Evolutionary conservation across 2,113 vertebrate species (phyloP).

Genomic region (Aramus guarauna): DNA sequence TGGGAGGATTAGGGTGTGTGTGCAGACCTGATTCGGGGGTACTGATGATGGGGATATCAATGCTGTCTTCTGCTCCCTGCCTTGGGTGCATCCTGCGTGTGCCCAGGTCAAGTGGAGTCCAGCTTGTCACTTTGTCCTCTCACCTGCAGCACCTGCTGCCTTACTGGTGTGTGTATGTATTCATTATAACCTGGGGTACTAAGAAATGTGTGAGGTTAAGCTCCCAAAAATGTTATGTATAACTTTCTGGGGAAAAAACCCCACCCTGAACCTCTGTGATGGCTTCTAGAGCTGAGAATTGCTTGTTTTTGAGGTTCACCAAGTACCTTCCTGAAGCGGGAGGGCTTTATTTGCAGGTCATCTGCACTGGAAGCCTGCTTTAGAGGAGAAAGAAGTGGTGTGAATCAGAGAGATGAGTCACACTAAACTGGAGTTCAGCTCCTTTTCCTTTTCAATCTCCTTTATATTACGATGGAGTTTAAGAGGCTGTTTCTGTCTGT

Average conservation of each 20-base stretch:
- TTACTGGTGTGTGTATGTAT: background rate
- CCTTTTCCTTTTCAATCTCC: background rate
- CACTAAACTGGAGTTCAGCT: background rate
- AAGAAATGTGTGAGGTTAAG: background rate
- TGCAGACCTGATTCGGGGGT: fast-evolving
- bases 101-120: background rate
- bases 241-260: background rate
- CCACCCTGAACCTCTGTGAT: background rate
- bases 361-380: background rate
- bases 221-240: background rate
- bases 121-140: background rate
- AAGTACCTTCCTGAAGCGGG: background rate
- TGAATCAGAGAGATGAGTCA: constrained; percentile 20
- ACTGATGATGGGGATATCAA: fast-evolving
- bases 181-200: background rate
- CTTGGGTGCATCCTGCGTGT: background rate
- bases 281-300: background rate
- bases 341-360: background rate
- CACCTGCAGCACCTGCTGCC: background rate
- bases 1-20: background rate
- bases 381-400: background rate
- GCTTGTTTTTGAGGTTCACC: background rate
- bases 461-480: background rate
- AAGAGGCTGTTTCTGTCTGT: background rate
- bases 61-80: background rate